Percentiles rank a stretch among this genome's conserved stretches.
Conservation (phyloP, 2,888 invertebrate species). For the Dinocampus coccinellae region DNA sequence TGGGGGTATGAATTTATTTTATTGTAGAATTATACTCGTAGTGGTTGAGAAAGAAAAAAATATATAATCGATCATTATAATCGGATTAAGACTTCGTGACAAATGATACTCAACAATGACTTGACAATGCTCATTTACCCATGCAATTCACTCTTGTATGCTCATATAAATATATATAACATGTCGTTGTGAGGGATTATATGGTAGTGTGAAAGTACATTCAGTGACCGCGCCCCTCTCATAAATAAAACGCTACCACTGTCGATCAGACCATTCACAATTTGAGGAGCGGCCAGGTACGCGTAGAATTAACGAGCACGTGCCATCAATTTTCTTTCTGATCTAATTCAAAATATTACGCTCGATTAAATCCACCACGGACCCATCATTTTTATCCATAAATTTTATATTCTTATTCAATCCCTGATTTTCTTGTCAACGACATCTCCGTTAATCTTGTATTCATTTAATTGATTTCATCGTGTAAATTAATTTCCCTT, state of each 20-base stretch:
- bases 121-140: slow-evolving; percentile 6
- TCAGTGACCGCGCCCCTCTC: slow-evolving; percentile 41
- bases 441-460: no score
- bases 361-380: slow-evolving; percentile 4
- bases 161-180: slow-evolving; percentile 1
- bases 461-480: no score
- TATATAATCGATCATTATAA: slow-evolving; percentile 54
- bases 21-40: no score
- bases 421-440: no score
- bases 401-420: no score
- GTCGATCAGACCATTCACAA: slow-evolving; percentile 25
- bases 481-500: slow-evolving; percentile 7
- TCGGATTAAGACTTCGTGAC: slow-evolving; percentile 54
- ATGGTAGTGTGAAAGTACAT: slow-evolving; percentile 37
- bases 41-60: background rate
- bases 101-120: slow-evolving; percentile 22
- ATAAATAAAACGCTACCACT: slow-evolving; percentile 46
- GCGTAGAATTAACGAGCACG: slow-evolving; percentile 35
- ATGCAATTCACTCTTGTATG: no score
- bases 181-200: slow-evolving; percentile 7
- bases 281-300: slow-evolving; percentile 32
- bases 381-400: no score
- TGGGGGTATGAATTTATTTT: no score
- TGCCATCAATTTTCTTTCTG: slow-evolving; percentile 35
- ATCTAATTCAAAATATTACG: slow-evolving; percentile 32